Percentiles rank a stretch among this genome's conserved stretches.
These are phyloP conservation scores for Gymnopithys bicolor DNA, from an alignment of 2,797 vertebrate genomes.

Conservation along the genomic window DNA sequence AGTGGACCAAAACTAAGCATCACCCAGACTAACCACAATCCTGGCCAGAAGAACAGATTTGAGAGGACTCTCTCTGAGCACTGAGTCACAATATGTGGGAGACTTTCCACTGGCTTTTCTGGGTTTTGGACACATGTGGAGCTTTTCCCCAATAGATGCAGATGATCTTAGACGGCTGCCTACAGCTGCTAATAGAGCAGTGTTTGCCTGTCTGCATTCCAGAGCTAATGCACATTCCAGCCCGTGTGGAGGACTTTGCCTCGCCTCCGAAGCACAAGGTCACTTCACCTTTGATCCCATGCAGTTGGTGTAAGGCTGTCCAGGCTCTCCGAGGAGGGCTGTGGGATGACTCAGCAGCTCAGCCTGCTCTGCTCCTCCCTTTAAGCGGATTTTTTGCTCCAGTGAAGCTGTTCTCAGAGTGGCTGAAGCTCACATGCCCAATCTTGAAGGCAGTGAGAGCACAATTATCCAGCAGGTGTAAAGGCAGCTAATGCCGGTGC, in stretches of 20 bases:
- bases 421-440: neutral
- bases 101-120: neutral
- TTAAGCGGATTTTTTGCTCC: conserved; percentile 35
- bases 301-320: neutral
- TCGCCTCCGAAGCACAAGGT: neutral
- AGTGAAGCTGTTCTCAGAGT: neutral
- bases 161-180: neutral
- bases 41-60: neutral
- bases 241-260: neutral
- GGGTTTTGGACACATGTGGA: neutral
- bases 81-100: neutral
- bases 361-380: neutral
- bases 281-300: conserved; percentile 46
- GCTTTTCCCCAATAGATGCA: neutral
- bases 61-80: neutral
- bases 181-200: neutral
- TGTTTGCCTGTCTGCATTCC: conserved; percentile 63
- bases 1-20: neutral
- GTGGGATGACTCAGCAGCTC: conserved; percentile 34
- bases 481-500: neutral
- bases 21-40: neutral
- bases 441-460: neutral
- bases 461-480: neutral
- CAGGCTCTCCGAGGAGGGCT: neutral
- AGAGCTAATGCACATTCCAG: conserved; percentile 57